Evolutionary conservation across 2,888 invertebrate genomes (phyloP), one percentile per base, ranked within the genome.

Genomic region (Euzophera pinguis): DNA sequence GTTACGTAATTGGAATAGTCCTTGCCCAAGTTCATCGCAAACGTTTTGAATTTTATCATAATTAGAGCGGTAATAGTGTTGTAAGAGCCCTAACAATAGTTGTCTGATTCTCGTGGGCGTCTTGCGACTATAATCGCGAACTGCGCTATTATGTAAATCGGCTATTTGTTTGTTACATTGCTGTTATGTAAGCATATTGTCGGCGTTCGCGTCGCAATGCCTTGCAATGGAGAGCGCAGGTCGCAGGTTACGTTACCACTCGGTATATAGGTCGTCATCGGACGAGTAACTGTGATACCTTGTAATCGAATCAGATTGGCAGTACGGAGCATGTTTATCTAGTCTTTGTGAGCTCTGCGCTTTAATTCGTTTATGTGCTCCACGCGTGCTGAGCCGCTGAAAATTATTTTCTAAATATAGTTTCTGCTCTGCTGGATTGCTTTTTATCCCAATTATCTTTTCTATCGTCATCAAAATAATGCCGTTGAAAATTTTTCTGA

Each of bases 121-220:
- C 67, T 22, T 61, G 66, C 69, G 64, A 67, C 75, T 71, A 74
- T 84, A 79, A 81, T 76, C 79, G 78, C 70, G 66, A 66, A 71
- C 78, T 75, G 73, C 75, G 76, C 78, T 81, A 81, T 86, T 86
- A 84, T 83, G 84, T 84, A 85, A 86, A 84, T 81, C 79, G 79
- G 71, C 75, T 83, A 74, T 83, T 83, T 82, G 81, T 81, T 83
- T 79, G 82, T 80, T 77, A 84, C 82, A 79, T 75, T 80, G 73
- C 70, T 56, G 67, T 86, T 86, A 82, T 70, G 67, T 78, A 86
- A 86, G 68, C 66, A 76, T 72, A 78, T 78, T 81, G 81, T 79
- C 73, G 75, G 67, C 73, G 68, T 67, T 74, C 75, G 67, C 73
- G 69, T 67, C 73, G 78, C 78, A 78, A 78, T 73, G 67, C 73